Base-by-base conservation (phyloP, 2,797 vertebrate genomes). In the Enoplosus armatus region DNA sequence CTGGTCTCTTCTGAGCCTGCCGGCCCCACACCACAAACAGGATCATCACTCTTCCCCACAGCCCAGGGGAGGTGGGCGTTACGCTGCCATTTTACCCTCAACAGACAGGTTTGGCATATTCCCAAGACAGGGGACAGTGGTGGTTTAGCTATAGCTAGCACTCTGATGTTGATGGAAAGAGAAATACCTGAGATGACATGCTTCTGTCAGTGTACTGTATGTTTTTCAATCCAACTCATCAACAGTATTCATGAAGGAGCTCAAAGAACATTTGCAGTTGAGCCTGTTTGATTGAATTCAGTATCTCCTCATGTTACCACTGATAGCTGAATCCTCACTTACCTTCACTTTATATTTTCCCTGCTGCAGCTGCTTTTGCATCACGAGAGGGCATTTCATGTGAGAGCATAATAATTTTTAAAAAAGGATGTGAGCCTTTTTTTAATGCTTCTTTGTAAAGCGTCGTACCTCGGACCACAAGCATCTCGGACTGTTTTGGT, bases 1-100 rank as follows among this genome's bases (percentile, higher is more conserved):
- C 68, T 72, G 6, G 65, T 85, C 37, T 87, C 79, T 63, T 80
- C 80, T 22, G 79, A 92, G 71, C 75, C 71, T 35, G 47, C 54
- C 50, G 5, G 31, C 48, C 56, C 62, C 59, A 39, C 43, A 71
- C 62, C 69, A 64, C 80, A 45, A 45, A 45, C 72, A 81, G 55
- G 75, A 91, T 96, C 96, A 50, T 95, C 94, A 0, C 95, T 96
- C 79, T 94, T 96, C 68, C 86, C 94, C 20, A 88, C 94, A 1
- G 90, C 75, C 37, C 65, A 68, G 67, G 75, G 79, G 71, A 66
- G 79, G 64, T 45, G 63, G 87, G 71, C 59, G 6, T 70, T 72
- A 72, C 31, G 69, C 79, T 80, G 75, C 85, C 82, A 71, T 77
- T 80, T 73, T 63, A 77, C 65, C 74, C 61, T 73, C 43, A 66